Evolutionary conservation across 2,888 invertebrate genomes (phyloP), one percentile per base, ranked within the genome.

Genomic region (Agapostemon virescens): DNA sequence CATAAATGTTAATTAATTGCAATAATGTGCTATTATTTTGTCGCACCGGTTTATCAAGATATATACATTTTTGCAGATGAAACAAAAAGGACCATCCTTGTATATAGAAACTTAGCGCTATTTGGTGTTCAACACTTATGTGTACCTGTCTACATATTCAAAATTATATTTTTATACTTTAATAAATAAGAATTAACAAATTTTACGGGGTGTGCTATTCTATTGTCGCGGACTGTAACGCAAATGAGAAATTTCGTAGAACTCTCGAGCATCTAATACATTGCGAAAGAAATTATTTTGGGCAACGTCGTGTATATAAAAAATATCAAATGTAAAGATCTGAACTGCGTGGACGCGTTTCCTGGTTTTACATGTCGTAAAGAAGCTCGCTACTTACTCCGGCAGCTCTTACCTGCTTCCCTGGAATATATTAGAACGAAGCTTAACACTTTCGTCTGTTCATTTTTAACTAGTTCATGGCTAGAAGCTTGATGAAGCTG

Each of bases 391-490:
- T 58, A 23, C 67, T 38, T 20, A 15, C 40, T 55, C 45, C 71
- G 23, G 17, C 26, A 6, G 42, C 70, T n/a, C 4, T 1, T 17
- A 23, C 2, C 20, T 61, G 17, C 33, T 74, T 61, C 26, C 61
- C n/a, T 20, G 23, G 5, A 38, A 42, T 61, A 74, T 74, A 63
- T 74, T 69, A 45, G 38, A 74, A 74, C 45, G 69, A 36, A 69
- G 38, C 74, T 49, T 74, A 74, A 61, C 74, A 23, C 58, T 36
- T 42, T 68, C 67, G 38, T 42, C 23, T 36, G 40, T 68, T 61
- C 26, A 61, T 74, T 45, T 74, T 74, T 74, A 67, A 74, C 49
- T 38, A 52, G 45, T 40, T 55, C 17, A 30, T 11, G 68, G 58
- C 42, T 42, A 45, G 74, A 13, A 23, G 26, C 33, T 20, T 74